Evolutionary conservation across 2,797 vertebrate genomes (phyloP).

Genomic region (Cossypha niveicapilla): DNA sequence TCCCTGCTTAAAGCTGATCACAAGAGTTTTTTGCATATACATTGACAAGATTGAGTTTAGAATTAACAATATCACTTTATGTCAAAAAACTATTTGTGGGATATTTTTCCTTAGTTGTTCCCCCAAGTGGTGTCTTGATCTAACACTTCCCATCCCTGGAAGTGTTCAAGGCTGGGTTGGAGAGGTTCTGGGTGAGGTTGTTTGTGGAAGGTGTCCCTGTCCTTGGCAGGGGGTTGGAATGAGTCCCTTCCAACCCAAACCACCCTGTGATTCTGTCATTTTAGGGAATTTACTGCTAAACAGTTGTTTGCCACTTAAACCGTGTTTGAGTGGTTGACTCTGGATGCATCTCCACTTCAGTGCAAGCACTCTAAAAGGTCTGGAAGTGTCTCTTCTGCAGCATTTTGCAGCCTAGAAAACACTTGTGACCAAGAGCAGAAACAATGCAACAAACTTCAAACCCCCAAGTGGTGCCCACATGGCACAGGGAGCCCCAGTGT

Average conservation of each 20-base stretch:
- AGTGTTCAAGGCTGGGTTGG: not conserved
- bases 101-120: not conserved
- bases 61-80: not conserved
- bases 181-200: not conserved
- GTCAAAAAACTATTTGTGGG: not conserved
- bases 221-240: not conserved
- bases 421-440: not conserved
- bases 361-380: not conserved
- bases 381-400: not conserved
- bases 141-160: not conserved
- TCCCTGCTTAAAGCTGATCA: not conserved
- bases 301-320: not conserved
- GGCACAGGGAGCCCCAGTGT: not conserved
- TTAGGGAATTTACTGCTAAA: not conserved
- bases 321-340: not conserved
- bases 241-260: not conserved
- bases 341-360: not conserved
- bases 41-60: not conserved
- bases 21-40: not conserved
- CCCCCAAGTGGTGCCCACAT: not conserved
- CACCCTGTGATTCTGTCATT: not conserved
- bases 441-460: not conserved
- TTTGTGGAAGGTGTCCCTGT: not conserved
- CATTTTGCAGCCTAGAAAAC: not conserved
- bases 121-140: not conserved